A percentile compares a stretch with the other conserved stretches of the same genome.
These are phyloP conservation scores for Ahaetulla prasina DNA, from an alignment of 2,113 vertebrate genomes.

Conservation along the genomic window DNA sequence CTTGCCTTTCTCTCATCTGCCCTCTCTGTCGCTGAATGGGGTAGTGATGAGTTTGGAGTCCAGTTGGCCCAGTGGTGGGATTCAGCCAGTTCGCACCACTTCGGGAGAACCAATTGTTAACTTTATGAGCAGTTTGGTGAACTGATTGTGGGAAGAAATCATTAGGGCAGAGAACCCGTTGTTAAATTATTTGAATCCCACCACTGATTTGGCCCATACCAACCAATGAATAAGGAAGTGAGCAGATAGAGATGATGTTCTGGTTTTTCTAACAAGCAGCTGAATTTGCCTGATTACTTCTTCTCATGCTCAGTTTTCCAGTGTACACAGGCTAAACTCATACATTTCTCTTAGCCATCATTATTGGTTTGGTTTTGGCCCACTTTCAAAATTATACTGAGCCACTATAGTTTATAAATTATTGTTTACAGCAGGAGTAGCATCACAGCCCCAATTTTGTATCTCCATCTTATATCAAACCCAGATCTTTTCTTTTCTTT, in stretches of 20 bases:
- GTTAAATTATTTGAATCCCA: too few species aligned
- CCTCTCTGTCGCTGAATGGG: not conserved
- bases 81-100: too few species aligned
- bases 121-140: too few species aligned
- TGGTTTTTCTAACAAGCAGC: not conserved
- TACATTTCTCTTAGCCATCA: not conserved
- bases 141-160: too few species aligned
- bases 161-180: too few species aligned
- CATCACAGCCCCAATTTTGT: not conserved
- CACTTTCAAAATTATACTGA: not conserved
- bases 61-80: too few species aligned
- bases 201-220: too few species aligned
- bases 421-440: not conserved
- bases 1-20: not conserved
- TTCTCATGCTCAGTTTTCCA: not conserved
- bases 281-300: not conserved
- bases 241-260: not conserved
- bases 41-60: not conserved
- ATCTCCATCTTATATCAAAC: not conserved
- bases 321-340: not conserved
- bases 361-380: not conserved
- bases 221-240: not conserved
- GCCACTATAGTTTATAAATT: not conserved
- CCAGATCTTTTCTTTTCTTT: not conserved
- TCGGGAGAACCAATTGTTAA: too few species aligned